phyloP scores from a whole-genome alignment of 2,797 vertebrate species.

The Schizopygopsis pylzovi region DNA sequence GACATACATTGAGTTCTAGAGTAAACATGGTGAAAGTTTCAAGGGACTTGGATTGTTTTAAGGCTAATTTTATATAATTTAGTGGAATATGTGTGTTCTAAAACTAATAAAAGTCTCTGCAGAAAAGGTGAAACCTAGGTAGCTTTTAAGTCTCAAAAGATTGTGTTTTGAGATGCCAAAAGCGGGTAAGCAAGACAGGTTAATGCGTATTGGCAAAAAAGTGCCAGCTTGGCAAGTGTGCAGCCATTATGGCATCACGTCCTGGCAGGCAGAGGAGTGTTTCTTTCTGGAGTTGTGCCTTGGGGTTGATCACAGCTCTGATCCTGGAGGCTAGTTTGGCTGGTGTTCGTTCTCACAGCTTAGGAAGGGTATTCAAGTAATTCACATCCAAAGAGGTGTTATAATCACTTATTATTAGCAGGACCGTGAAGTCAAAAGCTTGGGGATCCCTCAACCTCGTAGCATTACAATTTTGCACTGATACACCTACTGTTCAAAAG shows the following conservation, averaged over 20 bases:
- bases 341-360: slow-evolving; percentile 1
- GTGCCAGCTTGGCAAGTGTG: slow-evolving; percentile 31
- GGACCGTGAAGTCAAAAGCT: slow-evolving; percentile 7
- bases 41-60: not conserved
- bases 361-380: slow-evolving; percentile 15
- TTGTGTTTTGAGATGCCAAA: not conserved
- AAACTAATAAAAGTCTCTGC: not conserved
- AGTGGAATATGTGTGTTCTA: not conserved
- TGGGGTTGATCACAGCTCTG: slow-evolving; percentile 25
- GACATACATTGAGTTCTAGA: not conserved
- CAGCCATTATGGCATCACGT: slow-evolving; percentile 27
- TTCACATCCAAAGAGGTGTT: slow-evolving; percentile 27
- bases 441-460: not conserved
- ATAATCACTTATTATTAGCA: slow-evolving; percentile 24
- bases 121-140: slow-evolving; percentile 10
- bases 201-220: slow-evolving; percentile 34
- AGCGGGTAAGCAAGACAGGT: slow-evolving; percentile 8
- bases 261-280: slow-evolving; percentile 26
- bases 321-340: slow-evolving; percentile 36
- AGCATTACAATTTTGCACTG: not conserved
- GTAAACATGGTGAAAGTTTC: not conserved
- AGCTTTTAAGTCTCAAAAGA: not conserved
- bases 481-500: not conserved
- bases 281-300: slow-evolving; percentile 29
- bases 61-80: not conserved